Percentiles rank a stretch among this genome's conserved stretches.
phyloP scores from a whole-genome alignment of 2,888 invertebrate genomes.

The Lycaena phlaeas region DNA sequence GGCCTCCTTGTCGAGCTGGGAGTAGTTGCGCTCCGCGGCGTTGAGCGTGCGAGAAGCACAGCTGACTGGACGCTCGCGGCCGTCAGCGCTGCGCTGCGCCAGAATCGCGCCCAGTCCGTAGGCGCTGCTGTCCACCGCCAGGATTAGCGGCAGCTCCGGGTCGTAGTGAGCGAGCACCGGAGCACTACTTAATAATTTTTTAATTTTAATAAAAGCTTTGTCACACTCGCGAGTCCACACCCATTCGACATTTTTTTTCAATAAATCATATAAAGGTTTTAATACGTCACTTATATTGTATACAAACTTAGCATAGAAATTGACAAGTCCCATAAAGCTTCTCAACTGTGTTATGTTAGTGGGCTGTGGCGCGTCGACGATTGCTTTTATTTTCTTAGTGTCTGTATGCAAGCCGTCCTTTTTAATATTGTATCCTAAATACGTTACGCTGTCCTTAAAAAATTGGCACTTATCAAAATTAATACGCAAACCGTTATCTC shows the following conservation, averaged over 20 bases:
- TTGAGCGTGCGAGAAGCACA: constrained; percentile 23
- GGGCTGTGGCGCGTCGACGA: constrained; percentile 6
- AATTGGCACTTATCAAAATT: constrained; percentile 6
- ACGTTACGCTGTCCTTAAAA: constrained; percentile 5
- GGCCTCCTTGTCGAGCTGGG: constrained; percentile 24
- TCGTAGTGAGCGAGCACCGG: constrained; percentile 15
- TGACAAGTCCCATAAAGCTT: constrained; percentile 12
- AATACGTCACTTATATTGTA: constrained; percentile 9
- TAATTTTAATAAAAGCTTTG: constrained; percentile 11
- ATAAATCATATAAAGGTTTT: constrained; percentile 10
- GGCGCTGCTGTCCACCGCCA: constrained; percentile 12
- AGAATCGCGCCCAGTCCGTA: constrained; percentile 10
- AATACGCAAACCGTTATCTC: neutral
- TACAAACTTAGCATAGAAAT: constrained; percentile 11
- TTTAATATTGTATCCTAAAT: constrained; percentile 4
- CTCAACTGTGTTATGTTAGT: constrained; percentile 15
- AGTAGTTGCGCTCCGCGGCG: constrained; percentile 21
- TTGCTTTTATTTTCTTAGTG: constrained; percentile 4
- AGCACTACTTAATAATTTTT: constrained; percentile 1
- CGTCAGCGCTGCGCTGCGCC: constrained; percentile 13
- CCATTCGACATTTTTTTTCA: constrained; percentile 10
- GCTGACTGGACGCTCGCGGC: constrained; percentile 15
- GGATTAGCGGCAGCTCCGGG: constrained; percentile 10
- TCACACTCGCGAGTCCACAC: constrained; percentile 11
- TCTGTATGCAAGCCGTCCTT: constrained; percentile 5